Conservation (phyloP, 2,797 vertebrate species). For the Halcyon badia region DNA sequence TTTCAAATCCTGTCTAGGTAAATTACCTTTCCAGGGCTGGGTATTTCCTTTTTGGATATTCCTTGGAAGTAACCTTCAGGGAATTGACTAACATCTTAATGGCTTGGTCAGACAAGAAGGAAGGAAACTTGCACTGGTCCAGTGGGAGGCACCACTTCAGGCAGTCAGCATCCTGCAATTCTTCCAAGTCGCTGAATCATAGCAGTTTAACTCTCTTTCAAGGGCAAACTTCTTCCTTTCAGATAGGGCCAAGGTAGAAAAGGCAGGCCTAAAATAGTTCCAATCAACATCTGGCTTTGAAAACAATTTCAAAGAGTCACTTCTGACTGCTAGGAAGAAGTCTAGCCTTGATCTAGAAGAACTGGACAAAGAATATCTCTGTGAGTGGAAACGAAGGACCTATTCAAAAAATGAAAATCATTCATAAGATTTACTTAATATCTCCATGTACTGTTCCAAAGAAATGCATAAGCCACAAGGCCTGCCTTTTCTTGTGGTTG, state of each 20-base stretch:
- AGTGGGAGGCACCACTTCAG: conserved; percentile 73
- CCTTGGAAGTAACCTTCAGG: conserved; percentile 75
- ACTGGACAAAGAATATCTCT: conserved; percentile 17
- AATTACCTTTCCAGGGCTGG: conserved; percentile 81
- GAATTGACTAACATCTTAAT: conserved; percentile 80
- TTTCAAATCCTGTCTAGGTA: conserved; percentile 78
- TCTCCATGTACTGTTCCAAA: background rate
- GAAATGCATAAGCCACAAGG: background rate
- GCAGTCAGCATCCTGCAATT: conserved; percentile 84
- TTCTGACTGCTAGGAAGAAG: conserved; percentile 16
- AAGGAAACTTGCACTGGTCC: conserved; percentile 80
- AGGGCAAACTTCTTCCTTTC: conserved; percentile 81
- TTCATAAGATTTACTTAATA: background rate
- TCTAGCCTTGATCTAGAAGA: conserved; percentile 44
- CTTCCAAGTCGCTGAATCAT: conserved; percentile 82
- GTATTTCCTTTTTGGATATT: conserved; percentile 80
- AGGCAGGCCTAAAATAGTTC: conserved; percentile 79
- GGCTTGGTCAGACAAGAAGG: conserved; percentile 81
- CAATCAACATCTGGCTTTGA: conserved; percentile 56
- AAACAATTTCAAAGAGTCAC: conserved; percentile 60
- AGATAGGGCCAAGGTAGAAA: conserved; percentile 75
- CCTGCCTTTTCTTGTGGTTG: background rate
- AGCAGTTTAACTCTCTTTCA: conserved; percentile 78
- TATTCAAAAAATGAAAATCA: background rate
- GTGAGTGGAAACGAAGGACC: background rate